Evolutionary conservation across 2,797 vertebrate species (phyloP), one percentile per base, ranked within the genome.

Genomic region (Pangasius krempfi): DNA sequence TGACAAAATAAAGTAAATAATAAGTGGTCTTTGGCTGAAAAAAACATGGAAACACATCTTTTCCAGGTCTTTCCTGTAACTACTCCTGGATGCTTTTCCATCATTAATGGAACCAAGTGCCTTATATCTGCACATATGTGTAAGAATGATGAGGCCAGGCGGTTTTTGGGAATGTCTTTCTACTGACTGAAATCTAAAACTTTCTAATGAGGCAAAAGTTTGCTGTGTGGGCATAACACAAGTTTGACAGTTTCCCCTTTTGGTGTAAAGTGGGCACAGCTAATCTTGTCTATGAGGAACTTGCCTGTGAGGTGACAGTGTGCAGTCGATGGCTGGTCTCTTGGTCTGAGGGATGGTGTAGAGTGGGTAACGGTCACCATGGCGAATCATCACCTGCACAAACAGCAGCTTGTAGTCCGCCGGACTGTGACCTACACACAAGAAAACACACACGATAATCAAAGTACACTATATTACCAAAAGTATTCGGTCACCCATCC

Each of bases 341-440:
- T 97, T 99, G 89, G 98, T 99, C 94, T 97, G 98, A 86, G 99
- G 99, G 93, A 99, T 99, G 92, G 96, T 94, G 91, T 99, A 99
- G 0, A 99, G 96, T 0, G 98, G 98, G 87, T 99, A 99, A 81
- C 99, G 96, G 93, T 99, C 99, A 0, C 99, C 99, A 5, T 99
- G 99, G 50, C 99, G 98, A 94, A 99, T 98, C 96, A 99, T 96
- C 94, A 98, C 97, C 13, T 99, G 98, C 80, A 98, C 98, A 0
- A 98, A 98, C 85, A 98, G 94, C 90, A 99, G 95, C 93, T 97
- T 98, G 92, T 98, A 99, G 92, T 99, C 97, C 44, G 97, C 97
- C 14, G 97, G 98, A 88, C 97, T 98, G 66, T 99, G 98, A 93
- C 99, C 99, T 99, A 92, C 8, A 40, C 90, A 91, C 20, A 62